Evolutionary conservation across 2,888 invertebrate species (phyloP), one percentile per base, ranked within the genome.

Genomic region (Pterobdella sp.): DNA sequence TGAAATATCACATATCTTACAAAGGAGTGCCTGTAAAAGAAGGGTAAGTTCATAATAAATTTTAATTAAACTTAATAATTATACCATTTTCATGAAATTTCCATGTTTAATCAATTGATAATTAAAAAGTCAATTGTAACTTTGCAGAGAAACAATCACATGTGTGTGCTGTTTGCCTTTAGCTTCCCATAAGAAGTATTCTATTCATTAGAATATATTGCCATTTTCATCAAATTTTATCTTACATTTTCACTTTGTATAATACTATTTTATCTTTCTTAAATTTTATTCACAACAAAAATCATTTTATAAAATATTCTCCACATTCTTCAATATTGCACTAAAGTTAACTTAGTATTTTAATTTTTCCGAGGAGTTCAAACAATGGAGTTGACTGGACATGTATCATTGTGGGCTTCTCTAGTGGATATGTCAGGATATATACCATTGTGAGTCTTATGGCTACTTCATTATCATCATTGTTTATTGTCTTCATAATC

Each of bases 371-470:
- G 26, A 81, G 83, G 71, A 86, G 86, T 75, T 84, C 86, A 22
- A 86, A 87, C 65, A 86, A 89, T 81, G 89, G 88, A 4, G 89
- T 92, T 35, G 95, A 96, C 82, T 96, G 95, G 95, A 94, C 93
- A 22, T 94, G 93, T 81, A 87, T 95, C 75, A 88, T 90, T 75
- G 87, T 93, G 74, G 96, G 95, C 22, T 90, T 91, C 80, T 89
- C 88, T 78, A 90, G 91, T 77, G 96, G 96, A 29, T 88, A 87
- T 85, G 87, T 95, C 18, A 87, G 90, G 76, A 93, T 94, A 84
- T 94, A 92, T 81, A 92, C 93, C 0, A 94, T 95, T 80, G 83
- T 82, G 77, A 37, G 7, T 3, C 10, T 34, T 18, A 26, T 32
- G 32, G 32, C 10, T 14, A 31, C 10, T 7, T 14, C 18, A n/a